Evolutionary conservation across 2,113 vertebrate species (phyloP).

Genomic region (Arenaria interpres): DNA sequence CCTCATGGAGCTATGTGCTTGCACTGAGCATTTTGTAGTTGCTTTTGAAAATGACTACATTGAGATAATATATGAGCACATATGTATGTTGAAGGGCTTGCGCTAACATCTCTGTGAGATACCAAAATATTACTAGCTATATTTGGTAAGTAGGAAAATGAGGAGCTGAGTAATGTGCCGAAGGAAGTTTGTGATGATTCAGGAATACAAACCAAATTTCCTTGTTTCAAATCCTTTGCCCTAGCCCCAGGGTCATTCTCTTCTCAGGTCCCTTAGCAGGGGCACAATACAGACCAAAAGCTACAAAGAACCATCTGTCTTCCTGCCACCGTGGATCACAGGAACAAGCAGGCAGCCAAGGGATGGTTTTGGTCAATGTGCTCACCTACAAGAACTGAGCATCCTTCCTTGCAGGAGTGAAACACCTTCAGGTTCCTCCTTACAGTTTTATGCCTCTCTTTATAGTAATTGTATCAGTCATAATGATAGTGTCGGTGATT

Average conservation of each 20-base stretch:
- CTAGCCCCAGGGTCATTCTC: neutral
- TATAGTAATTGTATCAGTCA: neutral
- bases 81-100: slow-evolving; percentile 26
- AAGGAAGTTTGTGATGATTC: slow-evolving; percentile 24
- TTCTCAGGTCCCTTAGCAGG: neutral
- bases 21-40: neutral
- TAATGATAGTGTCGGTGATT: neutral
- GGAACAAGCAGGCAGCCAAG: neutral
- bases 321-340: neutral
- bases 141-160: slow-evolving; percentile 40
- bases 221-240: neutral
- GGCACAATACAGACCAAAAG: neutral
- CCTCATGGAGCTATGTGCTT: neutral
- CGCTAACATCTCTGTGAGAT: slow-evolving; percentile 33
- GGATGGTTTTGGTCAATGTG: neutral
- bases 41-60: neutral
- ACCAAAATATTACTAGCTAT: slow-evolving; percentile 42
- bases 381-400: neutral
- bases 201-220: neutral
- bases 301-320: neutral
- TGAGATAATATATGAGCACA: slow-evolving; percentile 35
- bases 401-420: neutral
- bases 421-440: neutral
- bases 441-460: neutral
- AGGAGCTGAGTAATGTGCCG: slow-evolving; percentile 13